Evolutionary conservation across 1,140 invertebrate genomes (phyloP).

Genomic region (Bombus impatiens): DNA sequence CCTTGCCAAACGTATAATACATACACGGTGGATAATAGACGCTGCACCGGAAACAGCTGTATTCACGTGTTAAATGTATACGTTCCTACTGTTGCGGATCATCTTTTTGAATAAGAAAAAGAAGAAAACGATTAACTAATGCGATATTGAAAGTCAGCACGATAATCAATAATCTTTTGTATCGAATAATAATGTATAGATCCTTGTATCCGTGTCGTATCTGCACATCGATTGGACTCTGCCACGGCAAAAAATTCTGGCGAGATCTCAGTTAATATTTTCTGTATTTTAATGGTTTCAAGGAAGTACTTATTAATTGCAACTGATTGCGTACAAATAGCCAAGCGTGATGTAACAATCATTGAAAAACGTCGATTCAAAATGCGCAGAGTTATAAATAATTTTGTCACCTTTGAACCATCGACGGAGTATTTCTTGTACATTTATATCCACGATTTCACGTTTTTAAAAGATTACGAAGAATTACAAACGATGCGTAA

Average conservation of each 20-base stretch:
- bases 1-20: not conserved
- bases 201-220: too few species aligned
- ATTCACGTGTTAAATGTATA: not conserved
- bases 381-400: too few species aligned
- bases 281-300: not conserved
- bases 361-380: not conserved
- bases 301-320: not conserved
- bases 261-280: not conserved
- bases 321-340: not conserved
- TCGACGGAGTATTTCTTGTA: too few species aligned
- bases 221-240: not conserved
- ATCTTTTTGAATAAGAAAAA: too few species aligned
- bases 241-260: not conserved
- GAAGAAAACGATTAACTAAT: too few species aligned
- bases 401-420: too few species aligned
- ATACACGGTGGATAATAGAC: not conserved
- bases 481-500: too few species aligned
- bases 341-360: not conserved
- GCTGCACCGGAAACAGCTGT: slow-evolving; percentile 14
- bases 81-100: too few species aligned
- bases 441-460: too few species aligned
- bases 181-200: not conserved
- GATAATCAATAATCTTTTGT: not conserved
- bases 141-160: too few species aligned
- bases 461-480: too few species aligned